Evolutionary conservation across 1,140 invertebrate genomes (phyloP), one percentile per base, ranked within the genome.

Genomic region (Leptopilina boulardi): DNA sequence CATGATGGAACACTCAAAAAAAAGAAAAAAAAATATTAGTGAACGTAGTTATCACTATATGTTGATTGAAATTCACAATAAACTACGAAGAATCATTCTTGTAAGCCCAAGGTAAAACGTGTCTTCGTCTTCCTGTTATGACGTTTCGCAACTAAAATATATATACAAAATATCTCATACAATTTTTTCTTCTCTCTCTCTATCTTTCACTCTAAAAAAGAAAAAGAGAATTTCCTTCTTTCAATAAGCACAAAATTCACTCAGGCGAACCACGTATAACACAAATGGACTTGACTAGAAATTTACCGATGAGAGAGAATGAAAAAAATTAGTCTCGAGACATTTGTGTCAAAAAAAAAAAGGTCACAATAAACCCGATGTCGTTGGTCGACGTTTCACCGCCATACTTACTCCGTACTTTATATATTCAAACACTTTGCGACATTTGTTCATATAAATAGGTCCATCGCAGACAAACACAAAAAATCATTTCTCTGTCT

Each of bases 121-220:
- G 74, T 80, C 23, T 66, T 26, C 59, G 23, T 66, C 15, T 81
- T 71, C 82, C 76, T 81, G 75, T 71, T 82, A 71, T 84, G 86
- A 88, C 77, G 81, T 86, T 86, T 87, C 77, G 80, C 83, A 87
- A 87, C 82, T 77, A 85, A n/a, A n/a, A n/a, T n/a, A n/a, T n/a
- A n/a, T n/a, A 30, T 38, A 38, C 34, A 38, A 38, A 38, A 38
- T 38, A 4, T 38, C 83, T 75, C 70, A 54, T 66, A 54, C 19
- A 42, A 70, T 23, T 38, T 59, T 38, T 54, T 13, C 70, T 13
- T 72, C 42, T 15, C 8, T 15, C 34, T 13, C 38, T 19, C 41
- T 44, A 10, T 76, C 44, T 72, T 51, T 80, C 26, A 41, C 26
- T 18, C 15, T 51, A 85, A 44, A 47, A 23, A 81, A 66, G 71